Base-by-base conservation (phyloP, 37 sponge, comb jelly and placozoan genomes). In the Cliona cf. orientalis region DNA sequence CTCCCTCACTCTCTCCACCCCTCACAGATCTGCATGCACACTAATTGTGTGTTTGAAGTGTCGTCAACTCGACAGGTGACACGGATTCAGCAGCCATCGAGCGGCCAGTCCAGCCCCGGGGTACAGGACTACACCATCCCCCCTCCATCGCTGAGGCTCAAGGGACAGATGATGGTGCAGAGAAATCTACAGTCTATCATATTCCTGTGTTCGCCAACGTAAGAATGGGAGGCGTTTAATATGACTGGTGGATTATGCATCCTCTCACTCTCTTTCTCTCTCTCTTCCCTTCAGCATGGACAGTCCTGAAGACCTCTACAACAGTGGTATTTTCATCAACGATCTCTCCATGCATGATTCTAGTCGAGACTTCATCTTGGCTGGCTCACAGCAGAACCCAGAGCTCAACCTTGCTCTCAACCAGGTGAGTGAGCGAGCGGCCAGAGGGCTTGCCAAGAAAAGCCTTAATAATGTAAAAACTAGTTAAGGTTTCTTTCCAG, bases 281-380 rank as follows among this genome's bases (percentile, higher is more conserved):
- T 34, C 73, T 29, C 4, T 5, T 4, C 33, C 21, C 0, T 59
- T 33, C 79, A 86, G 87, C 2, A 72, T 91, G 78, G 84, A 81
- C 63, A 80, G 81, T 42, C 87, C 86, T 23, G 84, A 87, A 41
- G 92, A 91, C 25, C 66, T 91, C 2, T 77, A 86, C 37, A 74
- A 81, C 35, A 74, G 79, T 39, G 83, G 87, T 33, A 82, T 86
- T 29, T 82, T 73, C 69, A 82, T 91, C 78, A 69, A 62, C 62
- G 91, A 94, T 66, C 68, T 94, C 55, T 68, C 91, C 22, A 66
- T 87, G 78, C 95, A 94, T 67, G 85, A 91, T 43, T 86, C 83
- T 23, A 91, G 76, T 22, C 31, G 92, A 39, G 92, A 91, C 38
- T 79, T 80, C 38, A 80, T 91, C 17, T 62, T 91, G 38, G 87